Conservation (phyloP, 1,140 invertebrate species). For the Drosophila ohnishii region DNA sequence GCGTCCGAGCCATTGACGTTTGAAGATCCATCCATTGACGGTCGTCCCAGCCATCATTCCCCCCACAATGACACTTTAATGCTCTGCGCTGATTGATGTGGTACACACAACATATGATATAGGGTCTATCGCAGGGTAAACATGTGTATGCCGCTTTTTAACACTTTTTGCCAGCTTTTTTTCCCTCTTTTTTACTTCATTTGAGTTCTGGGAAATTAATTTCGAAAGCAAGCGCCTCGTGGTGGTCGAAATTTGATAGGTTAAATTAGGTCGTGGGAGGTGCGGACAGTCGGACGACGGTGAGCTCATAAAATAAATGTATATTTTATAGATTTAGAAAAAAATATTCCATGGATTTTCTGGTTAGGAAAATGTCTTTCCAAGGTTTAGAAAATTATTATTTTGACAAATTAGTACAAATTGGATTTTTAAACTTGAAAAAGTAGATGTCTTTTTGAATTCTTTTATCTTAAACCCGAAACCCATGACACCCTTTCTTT, state of each 20-base stretch:
- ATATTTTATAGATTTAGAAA: not conserved
- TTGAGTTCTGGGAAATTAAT: slow-evolving; percentile 33
- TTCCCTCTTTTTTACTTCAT: slow-evolving; percentile 29
- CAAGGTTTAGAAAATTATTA: not conserved
- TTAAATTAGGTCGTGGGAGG: slow-evolving; percentile 22
- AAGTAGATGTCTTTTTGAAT: not conserved
- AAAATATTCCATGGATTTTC: not conserved
- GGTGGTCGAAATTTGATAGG: slow-evolving; percentile 24
- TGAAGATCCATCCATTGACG: slow-evolving; percentile 74
- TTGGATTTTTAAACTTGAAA: not conserved
- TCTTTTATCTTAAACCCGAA: not conserved
- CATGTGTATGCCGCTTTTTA: slow-evolving; percentile 55
- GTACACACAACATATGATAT: slow-evolving; percentile 56
- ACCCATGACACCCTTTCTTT: not conserved
- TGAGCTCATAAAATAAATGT: slow-evolving; percentile 15
- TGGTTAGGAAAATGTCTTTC: not conserved
- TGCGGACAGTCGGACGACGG: not conserved
- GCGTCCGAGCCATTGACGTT: slow-evolving; percentile 69
- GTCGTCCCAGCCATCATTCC: slow-evolving; percentile 16
- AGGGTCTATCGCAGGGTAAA: slow-evolving; percentile 32
- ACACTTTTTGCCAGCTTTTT: slow-evolving; percentile 31
- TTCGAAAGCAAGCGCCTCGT: slow-evolving; percentile 4
- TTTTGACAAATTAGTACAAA: not conserved
- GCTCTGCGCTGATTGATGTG: slow-evolving; percentile 71
- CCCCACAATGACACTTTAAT: slow-evolving; percentile 78